These are phyloP conservation scores for Limnothrissa miodon DNA, from an alignment of 2,113 vertebrate genomes.

Conservation along the genomic window DNA sequence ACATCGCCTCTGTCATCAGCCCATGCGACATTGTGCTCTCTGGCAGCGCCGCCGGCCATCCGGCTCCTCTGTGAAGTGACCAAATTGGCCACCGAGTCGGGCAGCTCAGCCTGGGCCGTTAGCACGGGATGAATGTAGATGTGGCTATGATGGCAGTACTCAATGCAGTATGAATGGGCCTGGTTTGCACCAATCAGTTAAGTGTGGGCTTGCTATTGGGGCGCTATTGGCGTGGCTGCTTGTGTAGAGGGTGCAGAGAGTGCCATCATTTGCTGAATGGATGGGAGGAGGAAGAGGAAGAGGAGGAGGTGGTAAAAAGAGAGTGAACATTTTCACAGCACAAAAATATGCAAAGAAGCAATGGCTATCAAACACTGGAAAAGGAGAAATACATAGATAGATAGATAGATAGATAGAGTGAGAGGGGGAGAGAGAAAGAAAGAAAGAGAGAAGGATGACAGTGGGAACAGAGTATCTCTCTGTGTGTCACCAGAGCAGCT, in stretches of 20 bases:
- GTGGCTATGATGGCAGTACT: not conserved
- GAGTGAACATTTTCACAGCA: not conserved
- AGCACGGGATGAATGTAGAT: constrained; percentile 30
- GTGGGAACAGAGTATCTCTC: not conserved
- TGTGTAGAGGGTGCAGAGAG: constrained; percentile 31
- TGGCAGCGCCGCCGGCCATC: not conserved
- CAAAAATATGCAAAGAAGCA: constrained; percentile 12
- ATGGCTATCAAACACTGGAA: not conserved
- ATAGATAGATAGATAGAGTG: too few species aligned
- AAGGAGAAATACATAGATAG: not conserved
- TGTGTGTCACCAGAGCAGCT: not conserved
- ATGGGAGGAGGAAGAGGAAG: not conserved
- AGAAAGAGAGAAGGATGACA: not conserved
- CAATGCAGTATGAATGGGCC: constrained; percentile 41
- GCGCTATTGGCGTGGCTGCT: not conserved
- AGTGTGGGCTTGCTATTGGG: constrained; percentile 27
- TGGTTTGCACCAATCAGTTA: constrained; percentile 26
- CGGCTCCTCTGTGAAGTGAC: not conserved
- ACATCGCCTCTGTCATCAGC: constrained; percentile 22
- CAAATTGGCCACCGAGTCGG: not conserved
- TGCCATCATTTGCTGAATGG: constrained; percentile 26
- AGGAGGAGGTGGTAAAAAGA: not conserved
- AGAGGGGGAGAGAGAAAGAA: not conserved
- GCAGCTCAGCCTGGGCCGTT: not conserved
- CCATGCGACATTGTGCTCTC: not conserved